Evolutionary conservation across 2,888 invertebrate genomes (phyloP).

Genomic region (Ctena decussata): DNA sequence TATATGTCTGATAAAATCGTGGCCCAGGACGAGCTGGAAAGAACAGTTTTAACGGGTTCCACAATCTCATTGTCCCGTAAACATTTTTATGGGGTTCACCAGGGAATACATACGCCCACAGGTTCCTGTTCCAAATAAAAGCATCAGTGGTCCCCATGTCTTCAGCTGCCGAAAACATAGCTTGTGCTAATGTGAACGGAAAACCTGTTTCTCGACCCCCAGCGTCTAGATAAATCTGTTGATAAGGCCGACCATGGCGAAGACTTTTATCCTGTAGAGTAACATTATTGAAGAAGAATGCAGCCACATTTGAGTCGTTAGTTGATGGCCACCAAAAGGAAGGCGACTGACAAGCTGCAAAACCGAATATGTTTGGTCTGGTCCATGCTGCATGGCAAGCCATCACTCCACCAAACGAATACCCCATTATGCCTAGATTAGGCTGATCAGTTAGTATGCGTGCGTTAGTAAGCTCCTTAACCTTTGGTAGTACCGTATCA

Average conservation of each 20-base stretch:
- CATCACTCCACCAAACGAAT: constrained; percentile 47
- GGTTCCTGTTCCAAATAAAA: constrained; percentile 25
- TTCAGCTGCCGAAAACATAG: constrained; percentile 9
- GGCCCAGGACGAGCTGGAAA: background rate
- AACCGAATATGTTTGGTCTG: constrained; percentile 23
- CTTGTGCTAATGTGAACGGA: constrained; percentile 24
- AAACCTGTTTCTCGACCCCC: constrained; percentile 22
- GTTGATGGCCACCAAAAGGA: constrained; percentile 41
- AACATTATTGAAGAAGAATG: constrained; percentile 34
- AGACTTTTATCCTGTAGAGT: constrained; percentile 15
- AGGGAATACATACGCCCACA: constrained; percentile 35
- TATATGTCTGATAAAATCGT: too few species aligned
- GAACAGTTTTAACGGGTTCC: background rate
- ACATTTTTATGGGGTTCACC: background rate
- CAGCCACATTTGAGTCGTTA: background rate
- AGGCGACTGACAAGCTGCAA: constrained; percentile 46
- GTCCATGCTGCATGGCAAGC: constrained; percentile 48
- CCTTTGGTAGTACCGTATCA: background rate
- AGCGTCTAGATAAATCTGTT: constrained; percentile 41
- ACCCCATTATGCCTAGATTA: constrained; percentile 37
- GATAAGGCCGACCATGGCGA: background rate
- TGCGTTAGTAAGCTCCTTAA: background rate
- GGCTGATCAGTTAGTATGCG: constrained; percentile 2
- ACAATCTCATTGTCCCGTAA: background rate
- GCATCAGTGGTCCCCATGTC: background rate